phyloP scores from a whole-genome alignment of 2,113 vertebrate species.

The Prionailurus viverrinus region DNA sequence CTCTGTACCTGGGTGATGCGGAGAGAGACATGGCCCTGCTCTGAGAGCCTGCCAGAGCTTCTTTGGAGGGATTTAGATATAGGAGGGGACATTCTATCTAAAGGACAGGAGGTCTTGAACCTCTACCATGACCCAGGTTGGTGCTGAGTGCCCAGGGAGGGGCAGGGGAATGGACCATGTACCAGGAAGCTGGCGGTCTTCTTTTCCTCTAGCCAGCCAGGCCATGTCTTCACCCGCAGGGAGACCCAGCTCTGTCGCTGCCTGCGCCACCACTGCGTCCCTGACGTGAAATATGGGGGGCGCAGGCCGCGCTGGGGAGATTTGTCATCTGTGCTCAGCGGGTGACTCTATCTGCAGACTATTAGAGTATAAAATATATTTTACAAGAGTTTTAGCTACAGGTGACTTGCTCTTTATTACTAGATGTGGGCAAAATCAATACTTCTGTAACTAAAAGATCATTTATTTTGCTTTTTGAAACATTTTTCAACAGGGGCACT shows the following conservation, averaged over 20 bases:
- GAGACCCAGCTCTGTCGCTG: conserved; percentile 72
- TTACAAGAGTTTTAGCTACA: conserved; percentile 93
- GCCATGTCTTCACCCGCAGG: conserved; percentile 59
- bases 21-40: background rate
- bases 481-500: conserved; percentile 91
- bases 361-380: conserved; percentile 93
- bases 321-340: conserved; percentile 88
- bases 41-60: background rate
- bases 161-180: background rate
- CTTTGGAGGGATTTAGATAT: background rate
- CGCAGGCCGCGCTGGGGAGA: conserved; percentile 85
- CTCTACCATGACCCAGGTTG: background rate
- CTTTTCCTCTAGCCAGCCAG: conserved; percentile 68
- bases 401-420: conserved; percentile 94
- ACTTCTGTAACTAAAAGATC: conserved; percentile 89
- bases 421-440: conserved; percentile 92
- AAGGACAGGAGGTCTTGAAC: background rate
- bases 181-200: conserved; percentile 45
- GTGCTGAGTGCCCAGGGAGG: background rate
- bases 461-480: conserved; percentile 92
- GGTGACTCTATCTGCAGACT: conserved; percentile 90
- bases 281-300: conserved; percentile 84
- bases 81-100: background rate
- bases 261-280: conserved; percentile 75
- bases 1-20: background rate